A percentile compares a stretch with the other conserved stretches of the same genome.
These are phyloP conservation scores for Operophtera brumata DNA, from an alignment of 2,888 invertebrate species.

Conservation along the genomic window DNA sequence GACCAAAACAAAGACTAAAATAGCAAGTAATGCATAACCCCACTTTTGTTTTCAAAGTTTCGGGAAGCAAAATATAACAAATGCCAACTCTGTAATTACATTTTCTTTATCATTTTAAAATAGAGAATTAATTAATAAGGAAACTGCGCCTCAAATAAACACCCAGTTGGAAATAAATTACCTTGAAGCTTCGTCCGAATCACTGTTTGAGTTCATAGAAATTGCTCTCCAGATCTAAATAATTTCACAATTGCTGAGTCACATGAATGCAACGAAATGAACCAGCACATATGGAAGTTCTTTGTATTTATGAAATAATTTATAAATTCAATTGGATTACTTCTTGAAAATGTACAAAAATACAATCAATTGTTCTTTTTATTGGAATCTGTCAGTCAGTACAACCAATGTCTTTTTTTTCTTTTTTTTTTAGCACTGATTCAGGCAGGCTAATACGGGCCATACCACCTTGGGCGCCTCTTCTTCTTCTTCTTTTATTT, in stretches of 20 bases:
- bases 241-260: conserved; percentile 51
- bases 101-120: not conserved
- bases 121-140: not conserved
- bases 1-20: conserved; percentile 68
- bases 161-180: conserved; percentile 48
- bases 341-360: conserved; percentile 51
- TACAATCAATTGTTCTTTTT: conserved; percentile 56
- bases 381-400: conserved; percentile 53
- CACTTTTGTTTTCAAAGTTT: conserved; percentile 34
- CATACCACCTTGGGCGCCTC: too few species aligned
- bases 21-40: conserved; percentile 76
- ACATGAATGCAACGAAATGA: conserved; percentile 51
- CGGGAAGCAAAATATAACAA: not conserved
- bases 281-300: conserved; percentile 46
- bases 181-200: conserved; percentile 81
- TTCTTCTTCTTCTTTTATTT: too few species aligned
- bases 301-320: conserved; percentile 26
- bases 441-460: too few species aligned
- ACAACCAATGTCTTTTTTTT: too few species aligned
- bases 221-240: conserved; percentile 58
- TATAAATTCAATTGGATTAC: not conserved
- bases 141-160: conserved; percentile 16
- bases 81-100: not conserved
- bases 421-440: too few species aligned
- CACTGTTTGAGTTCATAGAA: conserved; percentile 81